phyloP scores from a whole-genome alignment of 1,140 invertebrate genomes.

The Leptopilina boulardi region DNA sequence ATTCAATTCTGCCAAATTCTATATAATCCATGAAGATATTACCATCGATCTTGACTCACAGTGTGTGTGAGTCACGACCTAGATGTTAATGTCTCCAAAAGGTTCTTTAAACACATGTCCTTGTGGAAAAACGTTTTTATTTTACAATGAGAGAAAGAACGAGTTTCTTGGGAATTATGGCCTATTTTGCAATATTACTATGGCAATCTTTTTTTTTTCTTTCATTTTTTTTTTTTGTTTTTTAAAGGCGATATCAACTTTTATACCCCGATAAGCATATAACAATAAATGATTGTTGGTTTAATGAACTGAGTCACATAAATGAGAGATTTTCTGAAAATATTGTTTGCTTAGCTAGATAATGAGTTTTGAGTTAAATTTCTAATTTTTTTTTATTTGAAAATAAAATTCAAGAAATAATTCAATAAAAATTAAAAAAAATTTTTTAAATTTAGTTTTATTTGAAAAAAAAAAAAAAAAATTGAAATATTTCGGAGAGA shows the following conservation, averaged over 20 bases:
- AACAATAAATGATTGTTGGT: constrained; percentile 10
- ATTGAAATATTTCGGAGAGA: neutral
- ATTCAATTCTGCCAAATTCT: neutral
- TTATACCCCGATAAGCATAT: neutral
- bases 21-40: neutral
- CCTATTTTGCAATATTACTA: constrained; percentile 10
- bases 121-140: constrained; percentile 15
- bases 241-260: neutral
- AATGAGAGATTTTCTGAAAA: constrained; percentile 1
- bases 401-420: neutral
- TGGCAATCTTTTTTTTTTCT: neutral
- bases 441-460: no score
- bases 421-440: neutral
- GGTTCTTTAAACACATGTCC: constrained; percentile 12
- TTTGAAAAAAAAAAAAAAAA: neutral
- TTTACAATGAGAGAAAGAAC: constrained; percentile 14
- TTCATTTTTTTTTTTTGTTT: neutral
- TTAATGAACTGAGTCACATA: constrained; percentile 8
- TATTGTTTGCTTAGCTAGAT: neutral
- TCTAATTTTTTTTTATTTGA: no score
- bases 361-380: neutral
- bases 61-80: constrained; percentile 20
- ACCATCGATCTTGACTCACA: constrained; percentile 5
- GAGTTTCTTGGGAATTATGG: neutral
- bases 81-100: constrained; percentile 20